Evolutionary conservation across 2,888 invertebrate species (phyloP).

Genomic region (Trachelus iudaicus): DNA sequence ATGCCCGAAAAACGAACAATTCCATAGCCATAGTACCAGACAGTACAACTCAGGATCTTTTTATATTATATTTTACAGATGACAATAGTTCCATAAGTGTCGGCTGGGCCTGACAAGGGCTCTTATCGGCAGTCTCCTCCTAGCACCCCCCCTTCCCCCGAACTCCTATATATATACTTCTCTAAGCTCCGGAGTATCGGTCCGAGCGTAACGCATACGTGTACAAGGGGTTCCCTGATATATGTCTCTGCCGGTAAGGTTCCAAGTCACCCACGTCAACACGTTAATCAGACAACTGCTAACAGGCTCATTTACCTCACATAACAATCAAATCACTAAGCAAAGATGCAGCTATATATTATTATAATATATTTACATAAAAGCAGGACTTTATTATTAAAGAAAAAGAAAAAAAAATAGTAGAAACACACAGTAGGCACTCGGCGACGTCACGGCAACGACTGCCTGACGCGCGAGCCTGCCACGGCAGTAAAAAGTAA

Average conservation of each 20-base stretch:
- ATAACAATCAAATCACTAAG: slow-evolving; percentile 63
- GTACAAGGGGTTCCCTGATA: background rate
- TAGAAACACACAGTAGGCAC: background rate
- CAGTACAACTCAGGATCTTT: slow-evolving; percentile 66
- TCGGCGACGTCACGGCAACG: background rate
- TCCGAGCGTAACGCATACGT: background rate
- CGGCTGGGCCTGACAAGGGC: slow-evolving; percentile 12
- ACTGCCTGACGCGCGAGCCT: background rate
- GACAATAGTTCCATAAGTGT: slow-evolving; percentile 64
- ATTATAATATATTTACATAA: slow-evolving; percentile 65
- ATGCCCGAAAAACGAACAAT: slow-evolving; percentile 35
- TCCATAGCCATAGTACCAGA: slow-evolving; percentile 66
- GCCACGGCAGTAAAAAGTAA: background rate
- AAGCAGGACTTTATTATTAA: slow-evolving; percentile 33
- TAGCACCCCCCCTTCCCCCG: too few species aligned
- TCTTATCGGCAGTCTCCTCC: slow-evolving; percentile 4
- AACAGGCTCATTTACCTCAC: slow-evolving; percentile 65
- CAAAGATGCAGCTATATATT: slow-evolving; percentile 64
- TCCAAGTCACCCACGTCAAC: background rate
- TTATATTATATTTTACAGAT: slow-evolving; percentile 67
- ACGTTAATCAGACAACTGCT: slow-evolving; percentile 25
- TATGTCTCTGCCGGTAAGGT: background rate
- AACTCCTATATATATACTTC: background rate
- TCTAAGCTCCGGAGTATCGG: background rate
- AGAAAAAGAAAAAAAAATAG: too few species aligned